Conservation (phyloP, 2,888 invertebrate species). For the Eupithecia abbreviata region DNA sequence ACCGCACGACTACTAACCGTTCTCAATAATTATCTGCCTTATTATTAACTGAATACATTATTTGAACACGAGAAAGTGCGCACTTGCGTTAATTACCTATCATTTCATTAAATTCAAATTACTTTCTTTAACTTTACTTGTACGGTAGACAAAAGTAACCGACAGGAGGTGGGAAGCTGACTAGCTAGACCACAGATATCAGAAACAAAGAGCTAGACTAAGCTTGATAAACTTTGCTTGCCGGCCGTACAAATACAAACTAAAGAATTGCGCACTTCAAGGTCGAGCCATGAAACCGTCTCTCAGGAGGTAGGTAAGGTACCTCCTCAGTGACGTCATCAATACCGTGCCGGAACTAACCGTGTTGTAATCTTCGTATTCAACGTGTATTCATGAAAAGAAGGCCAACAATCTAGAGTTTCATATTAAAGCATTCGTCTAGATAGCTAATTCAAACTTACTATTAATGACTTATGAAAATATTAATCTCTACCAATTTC, state of each 20-base stretch:
- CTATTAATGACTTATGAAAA: not conserved
- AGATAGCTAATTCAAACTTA: not conserved
- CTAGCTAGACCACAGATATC: no score
- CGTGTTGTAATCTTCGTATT: not conserved
- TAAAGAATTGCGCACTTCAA: not conserved
- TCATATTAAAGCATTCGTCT: not conserved
- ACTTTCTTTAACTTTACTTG: not conserved
- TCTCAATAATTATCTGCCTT: not conserved
- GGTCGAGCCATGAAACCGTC: not conserved
- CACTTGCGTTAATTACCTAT: not conserved
- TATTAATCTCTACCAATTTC: not conserved
- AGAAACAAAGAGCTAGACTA: no score
- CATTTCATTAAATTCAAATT: not conserved
- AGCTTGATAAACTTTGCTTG: not conserved
- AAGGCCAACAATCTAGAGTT: not conserved
- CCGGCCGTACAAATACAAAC: not conserved
- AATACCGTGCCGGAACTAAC: not conserved
- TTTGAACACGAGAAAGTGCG: not conserved
- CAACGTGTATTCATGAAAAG: not conserved
- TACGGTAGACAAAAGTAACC: no score
- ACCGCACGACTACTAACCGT: not conserved
- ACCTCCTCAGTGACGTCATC: constrained; percentile 1
- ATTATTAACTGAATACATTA: not conserved
- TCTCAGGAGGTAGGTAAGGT: not conserved
- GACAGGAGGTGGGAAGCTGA: no score